A percentile compares a stretch with the other conserved stretches of the same genome.
phyloP scores from a whole-genome alignment of 1,140 invertebrate species.

The Mercenaria mercenaria region DNA sequence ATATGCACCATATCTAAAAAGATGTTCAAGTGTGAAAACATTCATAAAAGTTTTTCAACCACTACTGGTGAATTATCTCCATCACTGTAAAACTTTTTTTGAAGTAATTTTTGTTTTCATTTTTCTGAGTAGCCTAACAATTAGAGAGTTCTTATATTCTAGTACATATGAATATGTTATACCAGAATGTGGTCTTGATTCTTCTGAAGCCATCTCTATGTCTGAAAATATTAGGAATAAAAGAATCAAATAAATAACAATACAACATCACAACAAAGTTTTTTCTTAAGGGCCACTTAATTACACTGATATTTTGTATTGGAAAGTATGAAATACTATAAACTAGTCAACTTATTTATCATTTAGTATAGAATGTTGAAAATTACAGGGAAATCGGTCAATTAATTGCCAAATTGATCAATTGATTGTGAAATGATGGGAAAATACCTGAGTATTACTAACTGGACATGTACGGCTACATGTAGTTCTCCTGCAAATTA shows the following conservation, averaged over 20 bases:
- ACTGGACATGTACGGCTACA: too few species aligned
- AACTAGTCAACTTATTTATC: neutral
- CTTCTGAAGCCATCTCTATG: slow-evolving; percentile 3
- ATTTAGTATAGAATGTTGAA: neutral
- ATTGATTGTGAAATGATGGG: too few species aligned
- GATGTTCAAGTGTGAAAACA: too few species aligned
- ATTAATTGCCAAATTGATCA: neutral
- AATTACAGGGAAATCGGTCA: neutral
- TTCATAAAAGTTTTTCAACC: neutral
- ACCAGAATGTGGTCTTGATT: neutral
- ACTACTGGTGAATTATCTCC: too few species aligned
- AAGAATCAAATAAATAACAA: neutral
- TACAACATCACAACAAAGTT: neutral
- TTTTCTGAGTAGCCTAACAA: neutral
- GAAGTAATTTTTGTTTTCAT: too few species aligned
- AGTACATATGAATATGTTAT: neutral
- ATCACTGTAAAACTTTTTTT: too few species aligned
- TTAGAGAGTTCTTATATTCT: neutral
- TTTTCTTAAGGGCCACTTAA: neutral
- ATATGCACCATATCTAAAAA: too few species aligned
- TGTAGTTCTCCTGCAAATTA: too few species aligned
- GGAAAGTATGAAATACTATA: neutral
- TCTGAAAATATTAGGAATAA: neutral
- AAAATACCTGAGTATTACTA: too few species aligned
- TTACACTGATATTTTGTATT: neutral